A percentile compares a stretch with the other conserved stretches of the same genome.
phyloP scores from a whole-genome alignment of 2,113 vertebrate species.

The Cephalopholis sonnerati region DNA sequence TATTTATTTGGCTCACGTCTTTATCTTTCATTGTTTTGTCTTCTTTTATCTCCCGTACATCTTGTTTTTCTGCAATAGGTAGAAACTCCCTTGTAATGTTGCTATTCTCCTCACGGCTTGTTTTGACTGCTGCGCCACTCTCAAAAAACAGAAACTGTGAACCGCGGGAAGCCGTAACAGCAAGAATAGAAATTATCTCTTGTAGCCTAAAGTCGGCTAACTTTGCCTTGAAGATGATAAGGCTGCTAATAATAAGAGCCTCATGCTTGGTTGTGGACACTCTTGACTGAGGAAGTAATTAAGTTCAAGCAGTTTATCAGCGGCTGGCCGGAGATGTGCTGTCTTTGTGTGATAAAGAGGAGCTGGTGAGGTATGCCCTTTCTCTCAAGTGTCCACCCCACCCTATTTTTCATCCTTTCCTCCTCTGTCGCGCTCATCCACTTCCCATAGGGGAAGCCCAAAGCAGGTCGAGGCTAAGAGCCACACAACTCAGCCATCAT shows the following conservation, averaged over 20 bases:
- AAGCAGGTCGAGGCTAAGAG: slow-evolving; percentile 39
- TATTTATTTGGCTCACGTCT: slow-evolving; percentile 41
- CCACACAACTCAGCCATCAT: slow-evolving; percentile 44
- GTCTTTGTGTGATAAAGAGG: slow-evolving; percentile 75
- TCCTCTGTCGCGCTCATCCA: slow-evolving; percentile 37
- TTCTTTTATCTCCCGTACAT: slow-evolving; percentile 24
- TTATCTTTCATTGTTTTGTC: slow-evolving; percentile 33
- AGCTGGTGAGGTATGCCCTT: slow-evolving; percentile 67
- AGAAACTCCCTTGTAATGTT: slow-evolving; percentile 20
- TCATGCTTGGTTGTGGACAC: slow-evolving; percentile 69
- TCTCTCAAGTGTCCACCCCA: slow-evolving; percentile 65
- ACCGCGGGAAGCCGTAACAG: slow-evolving; percentile 28
- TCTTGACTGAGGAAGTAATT: slow-evolving; percentile 82
- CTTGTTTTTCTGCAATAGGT: slow-evolving; percentile 1
- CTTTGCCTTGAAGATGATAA: slow-evolving; percentile 78
- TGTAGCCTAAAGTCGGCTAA: slow-evolving; percentile 56
- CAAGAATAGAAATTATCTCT: slow-evolving; percentile 67
- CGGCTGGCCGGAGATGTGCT: slow-evolving; percentile 74
- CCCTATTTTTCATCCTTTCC: slow-evolving; percentile 48
- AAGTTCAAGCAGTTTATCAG: slow-evolving; percentile 81
- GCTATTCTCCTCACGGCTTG: slow-evolving; percentile 28
- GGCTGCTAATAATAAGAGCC: slow-evolving; percentile 80
- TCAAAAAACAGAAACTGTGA: slow-evolving; percentile 45
- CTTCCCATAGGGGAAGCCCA: slow-evolving; percentile 69
- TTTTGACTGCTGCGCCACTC: slow-evolving; percentile 30